Conservation (phyloP, 2,797 vertebrate species). For the Mormyrus proboscirostris region DNA sequence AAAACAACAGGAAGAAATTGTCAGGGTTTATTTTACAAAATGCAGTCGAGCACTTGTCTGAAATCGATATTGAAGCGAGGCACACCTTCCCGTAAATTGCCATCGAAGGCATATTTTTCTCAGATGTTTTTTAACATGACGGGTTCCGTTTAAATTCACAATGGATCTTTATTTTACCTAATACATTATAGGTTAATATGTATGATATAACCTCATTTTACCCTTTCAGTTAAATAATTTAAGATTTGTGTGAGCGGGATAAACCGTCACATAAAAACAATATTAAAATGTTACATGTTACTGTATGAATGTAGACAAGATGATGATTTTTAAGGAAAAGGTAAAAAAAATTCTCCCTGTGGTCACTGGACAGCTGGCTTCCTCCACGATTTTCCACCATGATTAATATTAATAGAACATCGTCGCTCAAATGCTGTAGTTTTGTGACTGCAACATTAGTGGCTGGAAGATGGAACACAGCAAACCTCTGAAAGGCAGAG, state of each 20-base stretch:
- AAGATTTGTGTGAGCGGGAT: neutral
- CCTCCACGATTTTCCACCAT: neutral
- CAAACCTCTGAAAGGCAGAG: neutral
- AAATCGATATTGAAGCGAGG: neutral
- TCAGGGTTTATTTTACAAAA: neutral
- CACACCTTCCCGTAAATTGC: neutral
- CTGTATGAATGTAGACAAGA: neutral
- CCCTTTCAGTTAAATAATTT: neutral
- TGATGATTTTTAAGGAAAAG: neutral
- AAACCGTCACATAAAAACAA: neutral
- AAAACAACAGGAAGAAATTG: neutral
- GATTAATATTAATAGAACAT: neutral
- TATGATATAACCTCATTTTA: neutral
- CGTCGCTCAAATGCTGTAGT: neutral
- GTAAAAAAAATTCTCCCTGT: neutral
- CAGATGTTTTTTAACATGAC: neutral
- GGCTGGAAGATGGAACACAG: neutral
- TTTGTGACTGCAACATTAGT: neutral
- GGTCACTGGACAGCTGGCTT: neutral
- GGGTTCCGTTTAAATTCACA: neutral
- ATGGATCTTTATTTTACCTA: neutral
- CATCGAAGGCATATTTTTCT: neutral
- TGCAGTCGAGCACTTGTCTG: neutral
- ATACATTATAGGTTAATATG: neutral
- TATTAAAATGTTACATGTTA: conserved; percentile 4